These are phyloP conservation scores for Sphaerophoria rueppellii DNA, from an alignment of 2,888 invertebrate genomes.

Conservation along the genomic window DNA sequence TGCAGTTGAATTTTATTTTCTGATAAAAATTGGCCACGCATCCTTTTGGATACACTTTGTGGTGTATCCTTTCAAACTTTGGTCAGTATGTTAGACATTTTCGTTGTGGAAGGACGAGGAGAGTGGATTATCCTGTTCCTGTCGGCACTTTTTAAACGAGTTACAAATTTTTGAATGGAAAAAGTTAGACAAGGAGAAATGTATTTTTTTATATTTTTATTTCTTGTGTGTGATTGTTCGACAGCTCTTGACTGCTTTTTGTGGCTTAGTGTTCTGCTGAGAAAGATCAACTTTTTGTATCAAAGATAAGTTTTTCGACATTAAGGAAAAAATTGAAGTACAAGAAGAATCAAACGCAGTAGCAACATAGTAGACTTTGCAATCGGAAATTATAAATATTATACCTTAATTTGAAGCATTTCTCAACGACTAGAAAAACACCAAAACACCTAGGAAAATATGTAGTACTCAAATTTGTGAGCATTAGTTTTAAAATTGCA, in stretches of 20 bases:
- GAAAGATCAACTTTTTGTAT: no score
- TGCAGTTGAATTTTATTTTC: constrained; percentile 45
- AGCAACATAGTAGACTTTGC: no score
- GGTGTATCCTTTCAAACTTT: constrained; percentile 58
- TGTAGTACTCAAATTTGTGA: background rate
- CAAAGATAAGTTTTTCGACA: no score
- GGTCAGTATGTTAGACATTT: constrained; percentile 59
- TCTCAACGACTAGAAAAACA: no score
- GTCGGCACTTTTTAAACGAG: constrained; percentile 73
- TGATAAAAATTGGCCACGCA: constrained; percentile 66
- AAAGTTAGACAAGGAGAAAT: constrained; percentile 71
- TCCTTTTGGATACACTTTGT: constrained; percentile 62
- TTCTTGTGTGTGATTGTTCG: background rate
- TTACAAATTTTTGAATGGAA: constrained; percentile 73
- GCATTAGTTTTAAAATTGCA: constrained; percentile 35
- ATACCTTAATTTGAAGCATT: no score
- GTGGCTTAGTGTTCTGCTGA: no score
- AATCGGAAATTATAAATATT: no score
- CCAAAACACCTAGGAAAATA: no score
- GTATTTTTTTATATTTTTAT: constrained; percentile 32
- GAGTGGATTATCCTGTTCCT: constrained; percentile 73
- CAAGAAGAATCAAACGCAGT: no score
- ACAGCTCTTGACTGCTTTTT: no score
- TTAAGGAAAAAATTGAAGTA: no score
- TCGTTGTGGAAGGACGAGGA: constrained; percentile 18